Base-by-base conservation (phyloP, 2,797 vertebrate species). In the Myiothlypis chrysogaster region DNA sequence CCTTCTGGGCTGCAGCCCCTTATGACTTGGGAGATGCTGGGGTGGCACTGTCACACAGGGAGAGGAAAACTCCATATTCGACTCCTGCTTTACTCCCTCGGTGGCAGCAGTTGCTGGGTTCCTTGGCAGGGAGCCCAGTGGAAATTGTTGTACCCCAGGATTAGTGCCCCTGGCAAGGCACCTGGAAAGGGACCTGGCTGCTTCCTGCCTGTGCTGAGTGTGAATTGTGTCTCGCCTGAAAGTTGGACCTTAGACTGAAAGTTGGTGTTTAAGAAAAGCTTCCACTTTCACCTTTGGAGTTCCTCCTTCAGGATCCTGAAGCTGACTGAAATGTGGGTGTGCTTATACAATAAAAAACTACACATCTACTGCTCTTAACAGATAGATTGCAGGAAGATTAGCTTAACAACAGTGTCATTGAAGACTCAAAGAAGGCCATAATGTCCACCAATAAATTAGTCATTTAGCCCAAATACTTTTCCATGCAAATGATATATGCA, bases 11-110 rank as follows among this genome's bases (percentile, higher is more conserved):
- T 8, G 7, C 32, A 50, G 16, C 34, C 52, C 25, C 30, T 32
- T 50, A 25, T 19, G n/a, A 9, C 39, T 14, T 61, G 43, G 50
- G 35, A 53, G 18, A 6, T 69, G 64, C 41, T 91, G 52, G 3
- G 2, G 35, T n/a, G 22, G 9, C n/a, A 3, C 9, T 53, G 66
- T 25, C 2, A 1, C 2, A 1, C 2, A 8, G 15, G 3, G 19
- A 12, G 6, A 46, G 32, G 35, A 49, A 83, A 59, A 17, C 24
- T 73, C 69, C 6, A 2, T 20, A 3, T 66, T 77, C 37, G 81
- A 3, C 5, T 16, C 6, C 11, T 59, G 53, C 47, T 81, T 35
- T 7, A 4, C 15, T 73, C 56, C n/a, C n/a, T 55, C n/a, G 5
- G 14, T 18, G 30, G 65, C 61, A 73, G 46, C n/a, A 46, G 43